These are phyloP conservation scores for Leptinotarsa undecemlineata DNA, from an alignment of 1,140 invertebrate species.

Conservation along the genomic window DNA sequence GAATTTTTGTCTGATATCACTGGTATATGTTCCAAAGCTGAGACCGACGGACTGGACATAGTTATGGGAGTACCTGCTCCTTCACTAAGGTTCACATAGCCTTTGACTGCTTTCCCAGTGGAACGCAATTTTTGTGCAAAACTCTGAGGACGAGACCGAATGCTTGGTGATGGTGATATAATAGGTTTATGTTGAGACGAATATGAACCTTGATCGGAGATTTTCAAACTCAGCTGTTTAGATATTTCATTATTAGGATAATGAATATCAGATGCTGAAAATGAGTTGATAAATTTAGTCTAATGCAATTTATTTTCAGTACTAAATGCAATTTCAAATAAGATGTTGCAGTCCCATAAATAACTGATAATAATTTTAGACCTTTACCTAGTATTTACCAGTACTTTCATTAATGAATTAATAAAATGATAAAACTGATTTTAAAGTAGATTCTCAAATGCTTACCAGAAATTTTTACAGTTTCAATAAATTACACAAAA, in stretches of 20 bases:
- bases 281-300: not conserved
- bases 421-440: no score
- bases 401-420: no score
- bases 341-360: no score
- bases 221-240: constrained; percentile 54
- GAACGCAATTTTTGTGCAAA: constrained; percentile 84
- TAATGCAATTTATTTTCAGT: no score
- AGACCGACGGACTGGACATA: constrained; percentile 63
- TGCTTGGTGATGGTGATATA: constrained; percentile 66
- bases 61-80: constrained; percentile 74
- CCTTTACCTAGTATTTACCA: no score
- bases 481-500: no score
- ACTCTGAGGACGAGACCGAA: constrained; percentile 76
- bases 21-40: constrained; percentile 63
- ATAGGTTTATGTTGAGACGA: constrained; percentile 52
- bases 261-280: constrained; percentile 25
- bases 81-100: constrained; percentile 63
- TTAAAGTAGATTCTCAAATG: no score
- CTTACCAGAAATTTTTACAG: no score
- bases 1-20: constrained; percentile 59
- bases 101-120: constrained; percentile 80
- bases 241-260: constrained; percentile 47
- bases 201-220: constrained; percentile 48
- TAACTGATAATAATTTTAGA: no score
- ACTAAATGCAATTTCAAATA: no score